A percentile compares a stretch with the other conserved stretches of the same genome.
phyloP scores from a whole-genome alignment of 2,113 vertebrate species.

The Antennarius striatus region DNA sequence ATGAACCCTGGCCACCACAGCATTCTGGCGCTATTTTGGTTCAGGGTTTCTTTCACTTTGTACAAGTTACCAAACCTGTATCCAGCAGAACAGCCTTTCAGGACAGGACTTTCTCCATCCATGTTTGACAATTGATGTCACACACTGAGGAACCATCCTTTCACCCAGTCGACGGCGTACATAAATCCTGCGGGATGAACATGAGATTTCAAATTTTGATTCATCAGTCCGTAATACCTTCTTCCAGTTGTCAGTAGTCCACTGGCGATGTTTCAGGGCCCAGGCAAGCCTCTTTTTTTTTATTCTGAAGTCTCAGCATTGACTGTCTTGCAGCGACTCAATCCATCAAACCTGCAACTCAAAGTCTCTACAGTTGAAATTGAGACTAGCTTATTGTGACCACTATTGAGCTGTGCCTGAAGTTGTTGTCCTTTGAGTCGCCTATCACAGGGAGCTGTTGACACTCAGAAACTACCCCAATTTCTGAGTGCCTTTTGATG shows the following conservation, averaged over 20 bases:
- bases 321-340: neutral
- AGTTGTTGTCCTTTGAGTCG: slow-evolving; percentile 1
- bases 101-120: slow-evolving; percentile 3
- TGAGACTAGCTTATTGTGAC: neutral
- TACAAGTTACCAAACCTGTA: neutral
- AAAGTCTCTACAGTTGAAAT: no score
- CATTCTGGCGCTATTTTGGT: no score
- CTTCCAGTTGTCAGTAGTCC: slow-evolving; percentile 4
- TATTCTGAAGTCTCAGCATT: neutral
- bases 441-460: slow-evolving; percentile 4
- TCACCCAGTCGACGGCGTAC: neutral
- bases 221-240: neutral
- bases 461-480: neutral
- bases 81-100: neutral
- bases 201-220: neutral
- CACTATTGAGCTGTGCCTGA: slow-evolving; percentile 3
- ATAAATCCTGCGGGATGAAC: neutral
- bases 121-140: neutral
- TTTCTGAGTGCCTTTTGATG: neutral
- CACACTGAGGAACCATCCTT: neutral
- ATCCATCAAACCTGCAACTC: no score
- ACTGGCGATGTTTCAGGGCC: neutral
- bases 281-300: neutral
- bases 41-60: no score
- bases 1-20: no score